Conservation (phyloP, 2,797 vertebrate genomes). For the Gymnothorax reevesii region DNA sequence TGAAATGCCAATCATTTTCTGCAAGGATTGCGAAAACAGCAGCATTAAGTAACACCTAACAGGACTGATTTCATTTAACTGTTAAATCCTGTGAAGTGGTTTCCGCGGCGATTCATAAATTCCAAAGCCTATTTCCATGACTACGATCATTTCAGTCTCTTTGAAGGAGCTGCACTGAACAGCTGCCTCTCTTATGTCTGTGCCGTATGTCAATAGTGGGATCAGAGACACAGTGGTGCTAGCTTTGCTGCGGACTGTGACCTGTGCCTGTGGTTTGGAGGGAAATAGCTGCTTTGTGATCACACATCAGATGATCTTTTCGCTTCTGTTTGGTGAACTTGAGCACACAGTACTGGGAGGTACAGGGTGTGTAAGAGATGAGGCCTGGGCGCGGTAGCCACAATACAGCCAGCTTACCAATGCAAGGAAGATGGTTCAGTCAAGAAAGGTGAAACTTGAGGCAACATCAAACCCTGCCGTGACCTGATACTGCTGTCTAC, state of each 20-base stretch:
- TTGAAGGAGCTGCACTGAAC: not conserved
- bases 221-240: not conserved
- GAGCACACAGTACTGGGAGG: slow-evolving; percentile 12
- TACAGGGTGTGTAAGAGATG: slow-evolving; percentile 34
- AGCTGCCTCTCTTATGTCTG: not conserved
- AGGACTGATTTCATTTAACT: slow-evolving; percentile 7
- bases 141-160: not conserved
- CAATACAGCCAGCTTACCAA: not conserved
- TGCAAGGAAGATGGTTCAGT: too few species aligned
- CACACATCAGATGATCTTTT: slow-evolving; percentile 30
- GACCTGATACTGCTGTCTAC: not conserved
- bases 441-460: slow-evolving; percentile 8
- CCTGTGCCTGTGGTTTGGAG: slow-evolving; percentile 7
- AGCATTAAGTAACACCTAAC: not conserved
- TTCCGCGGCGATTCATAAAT: slow-evolving; percentile 4
- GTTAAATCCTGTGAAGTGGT: not conserved
- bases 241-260: not conserved
- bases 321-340: slow-evolving; percentile 25
- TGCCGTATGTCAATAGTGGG: not conserved
- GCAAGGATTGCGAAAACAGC: not conserved
- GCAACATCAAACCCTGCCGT: not conserved
- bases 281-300: slow-evolving; percentile 16
- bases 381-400: slow-evolving; percentile 34
- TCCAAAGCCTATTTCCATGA: not conserved
- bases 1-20: not conserved